Conservation (phyloP, 2,113 vertebrate species). For the Pelusios castaneus region DNA sequence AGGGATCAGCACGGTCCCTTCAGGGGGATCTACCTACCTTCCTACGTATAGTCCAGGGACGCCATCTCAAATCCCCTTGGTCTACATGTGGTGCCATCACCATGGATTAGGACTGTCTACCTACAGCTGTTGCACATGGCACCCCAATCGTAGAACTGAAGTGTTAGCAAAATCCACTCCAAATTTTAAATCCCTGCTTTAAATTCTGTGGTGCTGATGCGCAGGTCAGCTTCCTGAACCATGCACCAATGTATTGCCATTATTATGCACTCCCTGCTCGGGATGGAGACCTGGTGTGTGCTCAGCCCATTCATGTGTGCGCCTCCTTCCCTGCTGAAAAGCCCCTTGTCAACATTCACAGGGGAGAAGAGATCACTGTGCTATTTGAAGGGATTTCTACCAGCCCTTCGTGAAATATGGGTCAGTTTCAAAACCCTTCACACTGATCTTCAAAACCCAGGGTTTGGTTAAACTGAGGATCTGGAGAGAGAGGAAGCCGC, state of each 20-base stretch:
- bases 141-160: background rate
- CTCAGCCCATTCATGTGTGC: background rate
- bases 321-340: background rate
- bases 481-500: background rate
- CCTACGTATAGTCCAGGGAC: background rate
- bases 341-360: background rate
- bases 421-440: background rate
- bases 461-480: background rate
- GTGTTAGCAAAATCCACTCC: background rate
- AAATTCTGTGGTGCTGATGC: background rate
- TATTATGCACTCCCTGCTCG: background rate
- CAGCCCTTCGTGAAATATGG: no score
- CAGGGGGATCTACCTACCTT: background rate
- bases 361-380: background rate
- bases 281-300: background rate
- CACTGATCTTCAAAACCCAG: background rate
- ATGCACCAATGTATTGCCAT: background rate
- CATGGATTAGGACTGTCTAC: background rate
- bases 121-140: background rate
- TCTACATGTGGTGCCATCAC: background rate
- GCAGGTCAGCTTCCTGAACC: background rate
- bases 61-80: background rate
- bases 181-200: background rate
- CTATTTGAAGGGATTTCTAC: background rate
- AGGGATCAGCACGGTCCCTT: background rate